Conservation (phyloP, 2,113 vertebrate genomes). For the Tachysurus fulvidraco region DNA sequence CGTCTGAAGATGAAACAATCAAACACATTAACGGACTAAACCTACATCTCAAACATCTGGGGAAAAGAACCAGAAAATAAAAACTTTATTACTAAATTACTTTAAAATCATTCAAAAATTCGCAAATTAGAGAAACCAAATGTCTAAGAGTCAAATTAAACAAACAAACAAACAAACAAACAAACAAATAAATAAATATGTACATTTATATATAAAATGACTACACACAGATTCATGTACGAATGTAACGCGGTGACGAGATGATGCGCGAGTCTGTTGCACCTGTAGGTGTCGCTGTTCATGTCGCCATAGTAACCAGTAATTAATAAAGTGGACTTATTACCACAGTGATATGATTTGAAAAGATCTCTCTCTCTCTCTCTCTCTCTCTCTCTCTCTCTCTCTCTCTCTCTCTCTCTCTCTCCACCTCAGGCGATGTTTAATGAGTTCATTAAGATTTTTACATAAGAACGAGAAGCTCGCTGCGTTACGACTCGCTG, state of each 20-base stretch:
- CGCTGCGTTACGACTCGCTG: slow-evolving; percentile 44
- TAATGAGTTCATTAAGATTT: slow-evolving; percentile 64
- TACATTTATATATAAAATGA: too few species aligned
- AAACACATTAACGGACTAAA: too few species aligned
- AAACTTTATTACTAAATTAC: too few species aligned
- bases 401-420: slow-evolving; percentile 34
- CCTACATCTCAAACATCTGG: too few species aligned
- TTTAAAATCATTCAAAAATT: background rate
- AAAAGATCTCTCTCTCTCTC: slow-evolving; percentile 44
- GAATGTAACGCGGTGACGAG: background rate
- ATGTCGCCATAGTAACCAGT: background rate
- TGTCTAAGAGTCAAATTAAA: too few species aligned
- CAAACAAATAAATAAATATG: too few species aligned
- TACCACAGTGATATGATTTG: slow-evolving; percentile 50
- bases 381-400: slow-evolving; percentile 33
- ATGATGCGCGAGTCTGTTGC: background rate
- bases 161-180: too few species aligned
- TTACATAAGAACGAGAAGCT: slow-evolving; percentile 56
- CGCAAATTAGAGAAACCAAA: background rate
- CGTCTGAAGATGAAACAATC: too few species aligned
- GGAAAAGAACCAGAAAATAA: background rate
- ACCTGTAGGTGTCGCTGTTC: background rate
- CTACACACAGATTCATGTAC: too few species aligned
- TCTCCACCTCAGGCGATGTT: slow-evolving; percentile 51
- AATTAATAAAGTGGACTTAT: slow-evolving; percentile 20